Base-by-base conservation (phyloP, 2,797 vertebrate genomes). In the Chelon labrosus region DNA sequence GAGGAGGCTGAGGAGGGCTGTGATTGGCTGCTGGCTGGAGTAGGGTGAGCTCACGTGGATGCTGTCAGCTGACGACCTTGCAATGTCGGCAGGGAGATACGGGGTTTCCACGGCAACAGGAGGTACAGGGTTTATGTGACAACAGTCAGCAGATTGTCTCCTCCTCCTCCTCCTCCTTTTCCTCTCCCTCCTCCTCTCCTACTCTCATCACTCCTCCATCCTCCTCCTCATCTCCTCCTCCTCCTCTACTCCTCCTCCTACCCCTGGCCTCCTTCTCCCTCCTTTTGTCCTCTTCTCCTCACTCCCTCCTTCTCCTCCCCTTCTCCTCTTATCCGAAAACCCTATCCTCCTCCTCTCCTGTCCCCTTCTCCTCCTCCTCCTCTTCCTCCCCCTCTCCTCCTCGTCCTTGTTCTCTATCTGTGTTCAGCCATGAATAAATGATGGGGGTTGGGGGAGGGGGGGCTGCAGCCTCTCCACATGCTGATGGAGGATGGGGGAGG, bases 11-110 rank as follows among this genome's bases (percentile, higher is more conserved):
- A 65, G 38, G 55, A 46, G 55, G 41, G 17, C 68, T 3, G 4
- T 73, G 79, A 89, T 86, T 87, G 81, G 85, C 79, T 77, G 67
- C 27, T 1, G 61, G 58, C 47, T n/a, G 42, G 16, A 56, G 83
- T 66, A 81, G 83, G 73, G 73, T 83, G 80, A 87, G 75, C 42
- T 77, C 3, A 52, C 44, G 19, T 80, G 41, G 75, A 16, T 6
- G 65, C 44, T 37, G 46, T 74, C 68, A 52, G 55, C 47, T 42
- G 52, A 55, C 4, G 22, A 67, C 31, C 67, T 2, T 0, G 31
- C 53, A 54, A 70, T 61, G 2, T 0, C 0, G 1, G 47, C 41
- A 39, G 31, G 51, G 58, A 62, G 13, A 46, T 50, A 25, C 37
- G n/a, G 13, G 63, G 56, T 56, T 61, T 60, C 27, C 41, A 59